Conservation (phyloP, 2,888 invertebrate species). For the Drosophila acutilabella region DNA sequence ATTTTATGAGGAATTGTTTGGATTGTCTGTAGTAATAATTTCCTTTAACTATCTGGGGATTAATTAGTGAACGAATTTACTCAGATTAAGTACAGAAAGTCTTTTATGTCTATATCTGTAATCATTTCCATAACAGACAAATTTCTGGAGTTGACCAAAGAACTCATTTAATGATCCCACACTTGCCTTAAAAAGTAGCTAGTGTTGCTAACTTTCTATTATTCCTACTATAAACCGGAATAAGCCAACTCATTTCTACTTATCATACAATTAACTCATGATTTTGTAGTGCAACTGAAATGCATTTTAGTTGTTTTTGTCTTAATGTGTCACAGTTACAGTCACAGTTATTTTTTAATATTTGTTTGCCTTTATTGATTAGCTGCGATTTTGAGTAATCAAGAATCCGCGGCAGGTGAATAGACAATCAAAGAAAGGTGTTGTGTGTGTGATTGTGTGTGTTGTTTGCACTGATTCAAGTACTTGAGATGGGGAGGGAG, state of each 20-base stretch:
- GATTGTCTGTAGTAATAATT: neutral
- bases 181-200: too few relatives aligned
- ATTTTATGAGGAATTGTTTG: neutral
- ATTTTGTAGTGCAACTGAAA: slow-evolving; percentile 33
- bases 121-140: too few relatives aligned
- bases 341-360: slow-evolving; percentile 5
- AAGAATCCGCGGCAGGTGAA: slow-evolving; percentile 9
- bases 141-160: too few relatives aligned
- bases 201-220: too few relatives aligned
- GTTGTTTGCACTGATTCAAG: slow-evolving; percentile 18
- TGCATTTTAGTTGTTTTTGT: slow-evolving; percentile 34
- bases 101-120: too few relatives aligned
- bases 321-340: slow-evolving; percentile 25
- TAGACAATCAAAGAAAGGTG: slow-evolving; percentile 21
- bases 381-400: slow-evolving; percentile 63
- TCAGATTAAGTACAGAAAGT: neutral
- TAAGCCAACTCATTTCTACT: slow-evolving; percentile 6
- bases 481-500: neutral
- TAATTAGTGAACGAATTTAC: neutral
- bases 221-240: neutral
- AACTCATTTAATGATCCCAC: too few relatives aligned
- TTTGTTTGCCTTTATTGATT: slow-evolving; percentile 55
- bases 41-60: neutral
- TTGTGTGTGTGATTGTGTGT: slow-evolving; percentile 8
- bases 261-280: slow-evolving; percentile 23